Conservation (phyloP, 2,113 vertebrate species). For the Rhodinocichla rosea region DNA sequence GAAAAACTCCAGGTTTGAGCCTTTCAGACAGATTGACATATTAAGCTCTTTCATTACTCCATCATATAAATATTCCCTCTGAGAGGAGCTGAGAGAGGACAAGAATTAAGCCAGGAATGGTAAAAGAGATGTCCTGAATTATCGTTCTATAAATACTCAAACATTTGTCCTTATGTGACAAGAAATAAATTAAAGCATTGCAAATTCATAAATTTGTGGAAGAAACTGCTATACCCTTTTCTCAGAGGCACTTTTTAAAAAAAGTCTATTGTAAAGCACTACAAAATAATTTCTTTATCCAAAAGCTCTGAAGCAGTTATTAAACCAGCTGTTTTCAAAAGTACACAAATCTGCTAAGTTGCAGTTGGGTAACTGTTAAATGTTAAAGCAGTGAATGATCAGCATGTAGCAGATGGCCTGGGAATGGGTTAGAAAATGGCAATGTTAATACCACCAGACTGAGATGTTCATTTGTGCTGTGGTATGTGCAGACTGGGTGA, state of each 20-base stretch:
- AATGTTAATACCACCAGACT: slow-evolving; percentile 81
- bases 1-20: not conserved
- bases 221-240: slow-evolving; percentile 14
- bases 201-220: slow-evolving; percentile 12
- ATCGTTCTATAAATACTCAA: slow-evolving; percentile 38
- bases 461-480: slow-evolving; percentile 82
- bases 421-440: slow-evolving; percentile 82
- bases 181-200: slow-evolving; percentile 42
- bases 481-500: slow-evolving; percentile 77
- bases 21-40: not conserved
- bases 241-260: slow-evolving; percentile 37
- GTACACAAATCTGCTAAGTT: slow-evolving; percentile 85
- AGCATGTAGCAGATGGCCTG: slow-evolving; percentile 80
- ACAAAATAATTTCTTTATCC: slow-evolving; percentile 80
- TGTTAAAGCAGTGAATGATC: slow-evolving; percentile 79
- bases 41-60: not conserved
- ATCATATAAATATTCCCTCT: not conserved
- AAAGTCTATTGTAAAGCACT: slow-evolving; percentile 63
- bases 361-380: slow-evolving; percentile 86
- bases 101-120: not conserved
- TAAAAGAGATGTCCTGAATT: slow-evolving; percentile 26
- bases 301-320: slow-evolving; percentile 80
- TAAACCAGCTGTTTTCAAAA: slow-evolving; percentile 86
- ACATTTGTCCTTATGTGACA: slow-evolving; percentile 51
- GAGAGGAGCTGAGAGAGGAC: not conserved